These are phyloP conservation scores for Fabriciana adippe DNA, from an alignment of 2,888 invertebrate species.

Conservation along the genomic window DNA sequence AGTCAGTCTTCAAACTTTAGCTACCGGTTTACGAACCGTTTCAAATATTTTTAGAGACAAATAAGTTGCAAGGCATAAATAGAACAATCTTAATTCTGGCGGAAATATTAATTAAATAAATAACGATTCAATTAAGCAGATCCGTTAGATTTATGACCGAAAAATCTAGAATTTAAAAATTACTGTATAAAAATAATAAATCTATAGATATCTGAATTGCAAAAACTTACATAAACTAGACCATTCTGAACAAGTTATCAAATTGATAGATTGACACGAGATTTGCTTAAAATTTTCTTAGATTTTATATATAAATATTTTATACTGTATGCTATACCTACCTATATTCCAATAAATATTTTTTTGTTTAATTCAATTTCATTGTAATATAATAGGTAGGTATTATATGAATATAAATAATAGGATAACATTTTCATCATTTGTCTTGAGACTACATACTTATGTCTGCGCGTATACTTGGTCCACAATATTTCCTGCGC, in stretches of 20 bases:
- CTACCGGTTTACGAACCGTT: conserved; percentile 20
- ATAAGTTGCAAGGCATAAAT: background rate
- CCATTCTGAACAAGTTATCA: conserved; percentile 17
- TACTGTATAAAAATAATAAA: conserved; percentile 19
- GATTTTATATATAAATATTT: background rate
- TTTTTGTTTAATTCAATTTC: too few relatives aligned
- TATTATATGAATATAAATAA: too few relatives aligned
- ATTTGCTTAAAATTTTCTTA: background rate
- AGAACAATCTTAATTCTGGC: background rate
- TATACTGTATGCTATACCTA: too few relatives aligned
- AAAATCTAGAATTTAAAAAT: conserved; percentile 21
- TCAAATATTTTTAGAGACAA: conserved; percentile 1
- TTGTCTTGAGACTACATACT: too few relatives aligned
- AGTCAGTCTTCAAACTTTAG: conserved; percentile 39
- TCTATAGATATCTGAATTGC: conserved; percentile 18
- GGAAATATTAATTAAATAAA: conserved; percentile 12
- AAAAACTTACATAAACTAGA: conserved; percentile 20
- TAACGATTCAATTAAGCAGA: conserved; percentile 15
- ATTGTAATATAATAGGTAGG: too few relatives aligned
- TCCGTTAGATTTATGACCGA: conserved; percentile 19
- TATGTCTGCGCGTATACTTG: too few relatives aligned
- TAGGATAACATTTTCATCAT: too few relatives aligned
- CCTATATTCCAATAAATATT: too few relatives aligned
- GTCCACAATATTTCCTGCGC: too few relatives aligned
- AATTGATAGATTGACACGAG: conserved; percentile 18